phyloP scores from a whole-genome alignment of 2,888 invertebrate genomes.

The Sinelater perroti region DNA sequence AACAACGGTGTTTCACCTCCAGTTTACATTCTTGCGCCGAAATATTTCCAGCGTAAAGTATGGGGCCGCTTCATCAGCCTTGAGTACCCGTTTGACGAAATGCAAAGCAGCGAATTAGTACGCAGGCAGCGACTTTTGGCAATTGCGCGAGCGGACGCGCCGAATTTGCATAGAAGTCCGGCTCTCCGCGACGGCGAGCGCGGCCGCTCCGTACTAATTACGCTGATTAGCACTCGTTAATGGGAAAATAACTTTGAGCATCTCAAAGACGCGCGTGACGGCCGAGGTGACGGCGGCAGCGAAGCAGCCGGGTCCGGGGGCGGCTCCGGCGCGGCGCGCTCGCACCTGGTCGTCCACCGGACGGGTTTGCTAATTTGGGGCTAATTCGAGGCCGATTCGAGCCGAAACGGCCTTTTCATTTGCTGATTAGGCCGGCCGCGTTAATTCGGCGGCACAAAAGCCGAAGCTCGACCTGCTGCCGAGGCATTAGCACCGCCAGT shows the following conservation, averaged over 20 bases:
- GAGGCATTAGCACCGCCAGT: conserved; percentile 20
- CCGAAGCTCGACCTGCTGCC: too few relatives aligned
- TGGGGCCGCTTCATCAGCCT: conserved; percentile 5
- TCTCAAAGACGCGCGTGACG: conserved; percentile 4
- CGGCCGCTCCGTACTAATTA: conserved; percentile 24
- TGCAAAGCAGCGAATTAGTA: conserved; percentile 24
- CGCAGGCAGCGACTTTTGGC: conserved; percentile 12
- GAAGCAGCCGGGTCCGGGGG: too few relatives aligned
- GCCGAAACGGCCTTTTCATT: conserved; percentile 8
- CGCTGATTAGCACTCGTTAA: conserved; percentile 24
- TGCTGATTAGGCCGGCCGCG: conserved; percentile 29
- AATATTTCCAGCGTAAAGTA: conserved; percentile 9
- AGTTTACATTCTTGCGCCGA: conserved; percentile 9
- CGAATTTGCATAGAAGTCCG: conserved; percentile 20
- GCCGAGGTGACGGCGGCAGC: too few relatives aligned
- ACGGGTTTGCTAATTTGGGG: too few relatives aligned
- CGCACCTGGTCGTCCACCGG: too few relatives aligned
- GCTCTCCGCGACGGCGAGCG: conserved; percentile 7
- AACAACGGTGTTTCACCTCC: too few relatives aligned
- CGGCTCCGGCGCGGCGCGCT: too few relatives aligned
- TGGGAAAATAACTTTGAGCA: conserved; percentile 9
- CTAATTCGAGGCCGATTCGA: too few relatives aligned
- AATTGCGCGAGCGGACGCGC: conserved; percentile 9
- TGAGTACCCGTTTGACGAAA: conserved; percentile 11
- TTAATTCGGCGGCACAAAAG: conserved; percentile 27